Evolutionary conservation across 2,888 invertebrate genomes (phyloP), one percentile per base, ranked within the genome.

Genomic region (Clitarchus hookeri): DNA sequence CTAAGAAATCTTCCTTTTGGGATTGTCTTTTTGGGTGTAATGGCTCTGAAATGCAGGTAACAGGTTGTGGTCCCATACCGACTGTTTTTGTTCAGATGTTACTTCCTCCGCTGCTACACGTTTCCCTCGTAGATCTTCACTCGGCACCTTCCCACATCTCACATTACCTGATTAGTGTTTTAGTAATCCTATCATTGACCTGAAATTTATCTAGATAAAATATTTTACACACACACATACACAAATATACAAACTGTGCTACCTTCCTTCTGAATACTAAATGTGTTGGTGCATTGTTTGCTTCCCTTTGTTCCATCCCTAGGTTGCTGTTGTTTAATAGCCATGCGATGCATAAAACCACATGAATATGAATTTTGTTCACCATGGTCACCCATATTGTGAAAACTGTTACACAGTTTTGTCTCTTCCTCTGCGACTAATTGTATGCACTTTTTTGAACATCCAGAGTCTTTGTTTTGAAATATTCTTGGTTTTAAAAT

Each of bases 1-100:
- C 27, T 27, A 23, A 85, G 85, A 48, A 26, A 85, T 8, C 23
- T 79, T 80, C n/a, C 85, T 3, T 53, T 85, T 80, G 1, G 44
- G 85, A 80, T 78, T 85, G 36, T 85, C 83, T 0, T 85, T 9
- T 27, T 44, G 78, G 6, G 80, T 36, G 8, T 85, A 85, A 80
- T 85, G 85, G 36, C 77, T 77, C 80, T 78, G 53, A 83, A 26
- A 48, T 2, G 36, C 36, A 27, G 85, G 82, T 19, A 85, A 85
- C 44, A 53, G 36, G n/a, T 80, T 78, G 13, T 79, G 44, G 13
- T 48, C 78, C n/a, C 16, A 6, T 36, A 78, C 44, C 6, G 36
- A 27, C 19, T 79, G 44, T 36, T 80, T 36, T 77, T 44, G 36
- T 44, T 85, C 85, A 12, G 9, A 0, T 6, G 44, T 78, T 25